A percentile compares a stretch with the other conserved stretches of the same genome.
Conservation (phyloP, 2,797 vertebrate species). For the Emys orbicularis region DNA sequence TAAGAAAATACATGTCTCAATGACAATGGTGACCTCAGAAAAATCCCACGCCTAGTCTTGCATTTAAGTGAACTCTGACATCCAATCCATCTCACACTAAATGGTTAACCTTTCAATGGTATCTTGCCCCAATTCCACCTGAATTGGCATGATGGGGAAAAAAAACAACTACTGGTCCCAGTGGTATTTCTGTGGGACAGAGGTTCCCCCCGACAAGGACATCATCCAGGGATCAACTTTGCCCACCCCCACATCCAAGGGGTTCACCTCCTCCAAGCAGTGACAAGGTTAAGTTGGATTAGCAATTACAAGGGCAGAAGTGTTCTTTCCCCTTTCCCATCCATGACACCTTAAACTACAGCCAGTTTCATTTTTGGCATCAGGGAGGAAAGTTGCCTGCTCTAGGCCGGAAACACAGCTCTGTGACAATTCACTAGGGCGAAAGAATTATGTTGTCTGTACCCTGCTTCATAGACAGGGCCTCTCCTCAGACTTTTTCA, state of each 20-base stretch:
- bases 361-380: background rate
- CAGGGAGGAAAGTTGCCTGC: background rate
- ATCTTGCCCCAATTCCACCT: background rate
- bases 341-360: background rate
- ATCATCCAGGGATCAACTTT: accelerated
- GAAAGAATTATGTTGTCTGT: background rate
- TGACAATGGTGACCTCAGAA: background rate
- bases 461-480: background rate
- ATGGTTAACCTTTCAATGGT: accelerated
- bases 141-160: background rate
- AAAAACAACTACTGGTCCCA: accelerated
- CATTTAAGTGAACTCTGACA: background rate
- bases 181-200: background rate
- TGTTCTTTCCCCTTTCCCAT: background rate
- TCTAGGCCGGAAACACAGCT: background rate
- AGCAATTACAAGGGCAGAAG: background rate
- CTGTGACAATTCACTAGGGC: background rate
- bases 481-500: background rate
- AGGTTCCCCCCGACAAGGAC: accelerated
- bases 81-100: background rate
- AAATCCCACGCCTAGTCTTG: accelerated
- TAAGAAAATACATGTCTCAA: accelerated
- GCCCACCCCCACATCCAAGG: background rate
- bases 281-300: background rate
- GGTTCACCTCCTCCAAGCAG: background rate